Evolutionary conservation across 2,888 invertebrate species (phyloP), one percentile per base, ranked within the genome.

Genomic region (Phorcus lineatus): DNA sequence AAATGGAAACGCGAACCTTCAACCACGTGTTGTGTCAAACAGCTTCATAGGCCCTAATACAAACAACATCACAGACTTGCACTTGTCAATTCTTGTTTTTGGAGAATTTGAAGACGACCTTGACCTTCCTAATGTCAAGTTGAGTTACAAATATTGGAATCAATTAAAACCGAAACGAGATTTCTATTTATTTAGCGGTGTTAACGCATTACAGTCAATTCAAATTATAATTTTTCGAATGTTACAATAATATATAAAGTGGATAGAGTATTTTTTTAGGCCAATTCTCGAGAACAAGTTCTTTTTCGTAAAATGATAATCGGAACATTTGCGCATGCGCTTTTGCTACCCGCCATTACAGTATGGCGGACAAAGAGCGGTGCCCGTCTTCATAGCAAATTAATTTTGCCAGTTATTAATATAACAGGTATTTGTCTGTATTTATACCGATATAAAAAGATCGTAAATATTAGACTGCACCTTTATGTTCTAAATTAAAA

Each of bases 311-410:
- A 57, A 57, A 57, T 57, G 6, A 57, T 57, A 22, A n/a, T 57
- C 57, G 22, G 24, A 57, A 70, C 74, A 36, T 31, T 62, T 17
- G 77, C 80, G 81, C 86, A 83, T 83, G 86, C 86, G 86, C 82
- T 80, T 13, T 77, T 36, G 31, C 52, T 76, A 79, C 83, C 83
- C 84, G 84, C 84, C 82, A 82, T 78, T 84, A 80, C 83, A 85
- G 82, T 62, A 86, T 86, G 86, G 86, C 84, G 83, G 85, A 83
- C 80, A 81, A 81, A 79, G 70, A 70, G 70, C 70, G 70, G 70
- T 70, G 70, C 70, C n/a, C n/a, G 70, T 70, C 70, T 36, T 70
- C 40, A 19, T 70, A 70, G 36, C 70, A 70, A 36, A n/a, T 19
- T 70, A 40, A 3, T 40, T 70, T 70, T 70, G 28, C 28, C 28